Evolutionary conservation across 1,140 invertebrate species (phyloP).

Genomic region (Thaumetopoea pityocampa): DNA sequence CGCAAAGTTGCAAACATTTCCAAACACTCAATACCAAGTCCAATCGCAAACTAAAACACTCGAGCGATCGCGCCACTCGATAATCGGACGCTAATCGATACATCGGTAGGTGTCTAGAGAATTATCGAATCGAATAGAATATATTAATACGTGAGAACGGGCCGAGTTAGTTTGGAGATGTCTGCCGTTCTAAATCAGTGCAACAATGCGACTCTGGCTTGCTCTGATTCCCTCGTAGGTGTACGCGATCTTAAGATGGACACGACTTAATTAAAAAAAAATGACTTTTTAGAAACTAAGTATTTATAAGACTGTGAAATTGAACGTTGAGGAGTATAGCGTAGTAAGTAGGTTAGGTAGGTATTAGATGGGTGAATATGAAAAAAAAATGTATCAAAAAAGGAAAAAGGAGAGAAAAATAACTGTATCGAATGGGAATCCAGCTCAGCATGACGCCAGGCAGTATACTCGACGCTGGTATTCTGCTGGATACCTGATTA

Average conservation of each 20-base stretch:
- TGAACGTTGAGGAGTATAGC: no score
- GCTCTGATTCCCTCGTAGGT: slow-evolving; percentile 61
- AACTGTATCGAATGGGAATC: no score
- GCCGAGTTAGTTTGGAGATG: slow-evolving; percentile 72
- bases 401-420: no score
- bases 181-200: slow-evolving; percentile 71
- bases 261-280: no score
- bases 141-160: slow-evolving; percentile 69
- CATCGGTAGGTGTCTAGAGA: slow-evolving; percentile 49
- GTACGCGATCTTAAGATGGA: slow-evolving; percentile 28
- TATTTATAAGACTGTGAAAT: no score
- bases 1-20: not conserved
- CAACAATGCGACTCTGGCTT: slow-evolving; percentile 61
- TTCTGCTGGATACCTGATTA: no score
- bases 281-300: no score
- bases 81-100: slow-evolving; percentile 45
- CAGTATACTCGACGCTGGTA: no score
- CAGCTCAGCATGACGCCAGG: no score
- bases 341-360: no score
- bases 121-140: slow-evolving; percentile 70
- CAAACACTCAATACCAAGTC: not conserved
- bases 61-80: slow-evolving; percentile 2
- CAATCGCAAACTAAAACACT: not conserved
- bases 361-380: no score
- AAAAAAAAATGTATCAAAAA: no score